Evolutionary conservation across 2,888 invertebrate species (phyloP).

Genomic region (Coecobrya sp.): DNA sequence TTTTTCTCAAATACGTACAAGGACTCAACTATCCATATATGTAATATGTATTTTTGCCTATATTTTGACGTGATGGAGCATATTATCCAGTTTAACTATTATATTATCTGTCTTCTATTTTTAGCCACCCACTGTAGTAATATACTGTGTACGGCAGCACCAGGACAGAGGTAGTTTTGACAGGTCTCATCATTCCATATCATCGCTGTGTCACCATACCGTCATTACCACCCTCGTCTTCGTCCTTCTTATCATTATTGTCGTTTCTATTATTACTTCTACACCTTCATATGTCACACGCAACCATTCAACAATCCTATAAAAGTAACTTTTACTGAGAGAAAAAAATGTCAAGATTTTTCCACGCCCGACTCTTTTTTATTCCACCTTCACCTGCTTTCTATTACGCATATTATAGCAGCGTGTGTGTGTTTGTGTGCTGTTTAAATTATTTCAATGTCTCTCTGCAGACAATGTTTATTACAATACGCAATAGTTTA

Average conservation of each 20-base stretch:
- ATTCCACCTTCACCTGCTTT: background rate
- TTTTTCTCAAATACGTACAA: background rate
- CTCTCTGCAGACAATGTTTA: slow-evolving; percentile 1
- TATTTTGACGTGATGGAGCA: background rate
- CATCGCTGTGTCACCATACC: slow-evolving; percentile 60
- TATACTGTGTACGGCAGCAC: background rate
- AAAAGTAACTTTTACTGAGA: background rate
- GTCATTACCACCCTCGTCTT: slow-evolving; percentile 38
- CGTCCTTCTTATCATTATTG: slow-evolving; percentile 22
- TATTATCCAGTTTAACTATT: background rate
- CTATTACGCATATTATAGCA: background rate
- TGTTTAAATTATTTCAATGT: slow-evolving; percentile 23
- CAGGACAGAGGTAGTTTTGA: slow-evolving; percentile 29
- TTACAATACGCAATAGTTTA: slow-evolving; percentile 53
- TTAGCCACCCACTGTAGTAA: background rate
- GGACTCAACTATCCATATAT: background rate
- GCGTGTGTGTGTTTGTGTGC: background rate
- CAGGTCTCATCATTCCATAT: slow-evolving; percentile 66
- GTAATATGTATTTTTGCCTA: background rate
- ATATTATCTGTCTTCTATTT: background rate
- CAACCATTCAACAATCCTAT: slow-evolving; percentile 65
- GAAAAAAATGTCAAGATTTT: slow-evolving; percentile 42
- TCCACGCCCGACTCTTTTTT: slow-evolving; percentile 10
- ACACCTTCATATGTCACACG: slow-evolving; percentile 70
- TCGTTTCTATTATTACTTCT: background rate